Percentiles rank a stretch among this genome's conserved stretches.
Conservation (phyloP, 2,797 vertebrate genomes). For the Onychomys leucogaster region DNA sequence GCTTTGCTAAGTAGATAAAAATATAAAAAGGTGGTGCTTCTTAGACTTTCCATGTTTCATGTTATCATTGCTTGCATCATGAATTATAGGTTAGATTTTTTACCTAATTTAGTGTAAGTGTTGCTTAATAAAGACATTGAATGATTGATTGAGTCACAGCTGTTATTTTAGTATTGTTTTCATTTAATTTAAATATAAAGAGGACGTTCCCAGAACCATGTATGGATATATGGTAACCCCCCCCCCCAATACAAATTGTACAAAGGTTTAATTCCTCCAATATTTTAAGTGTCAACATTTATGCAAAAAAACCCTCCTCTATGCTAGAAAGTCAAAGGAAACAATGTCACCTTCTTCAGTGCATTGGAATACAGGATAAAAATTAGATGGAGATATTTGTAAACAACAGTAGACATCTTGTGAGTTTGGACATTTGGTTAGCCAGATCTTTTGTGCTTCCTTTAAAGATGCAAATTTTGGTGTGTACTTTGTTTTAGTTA, state of each 20-base stretch:
- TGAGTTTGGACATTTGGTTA: not conserved
- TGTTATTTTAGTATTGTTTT: not conserved
- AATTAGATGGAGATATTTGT: not conserved
- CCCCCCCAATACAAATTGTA: not conserved
- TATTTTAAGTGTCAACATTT: not conserved
- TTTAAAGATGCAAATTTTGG: conserved; percentile 38
- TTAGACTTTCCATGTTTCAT: not conserved
- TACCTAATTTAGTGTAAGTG: not conserved
- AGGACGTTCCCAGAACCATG: not conserved
- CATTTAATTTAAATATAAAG: conserved; percentile 42
- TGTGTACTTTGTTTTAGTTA: conserved; percentile 13
- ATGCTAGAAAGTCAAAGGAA: not conserved
- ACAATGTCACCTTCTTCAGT: conserved; percentile 17
- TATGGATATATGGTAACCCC: not conserved
- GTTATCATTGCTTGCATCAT: conserved; percentile 5
- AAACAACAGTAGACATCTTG: not conserved
- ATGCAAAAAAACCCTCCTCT: not conserved
- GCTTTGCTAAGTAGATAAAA: conserved; percentile 49
- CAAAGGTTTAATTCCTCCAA: conserved; percentile 12
- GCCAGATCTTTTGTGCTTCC: not conserved
- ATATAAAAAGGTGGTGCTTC: not conserved
- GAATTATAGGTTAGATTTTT: conserved; percentile 13
- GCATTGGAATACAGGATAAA: not conserved
- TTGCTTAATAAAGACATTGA: not conserved
- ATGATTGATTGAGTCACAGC: not conserved